Evolutionary conservation across 2,113 vertebrate genomes (phyloP).

Genomic region (Nicator chloris): DNA sequence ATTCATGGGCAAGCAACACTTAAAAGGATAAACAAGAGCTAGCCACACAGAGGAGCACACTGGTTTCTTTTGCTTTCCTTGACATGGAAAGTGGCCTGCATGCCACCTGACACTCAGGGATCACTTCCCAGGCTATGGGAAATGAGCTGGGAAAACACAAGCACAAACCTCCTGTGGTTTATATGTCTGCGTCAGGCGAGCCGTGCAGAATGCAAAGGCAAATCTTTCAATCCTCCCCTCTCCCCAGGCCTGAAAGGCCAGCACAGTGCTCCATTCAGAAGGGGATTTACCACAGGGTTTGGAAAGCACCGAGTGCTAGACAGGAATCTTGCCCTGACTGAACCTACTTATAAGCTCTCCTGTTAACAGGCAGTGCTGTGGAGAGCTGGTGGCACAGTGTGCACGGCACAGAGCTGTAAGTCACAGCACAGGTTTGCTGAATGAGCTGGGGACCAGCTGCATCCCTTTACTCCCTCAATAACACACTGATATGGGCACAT

Average conservation of each 20-base stretch:
- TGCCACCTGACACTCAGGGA: slow-evolving; percentile 49
- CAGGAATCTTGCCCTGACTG: slow-evolving; percentile 50
- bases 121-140: slow-evolving; percentile 58
- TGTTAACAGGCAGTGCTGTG: neutral
- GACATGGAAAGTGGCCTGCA: slow-evolving; percentile 4
- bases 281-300: slow-evolving; percentile 52
- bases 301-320: slow-evolving; percentile 36
- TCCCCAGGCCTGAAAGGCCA: slow-evolving; percentile 45
- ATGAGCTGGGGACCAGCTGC: slow-evolving; percentile 65
- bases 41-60: neutral
- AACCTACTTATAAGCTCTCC: slow-evolving; percentile 19
- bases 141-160: slow-evolving; percentile 62
- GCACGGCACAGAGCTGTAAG: slow-evolving; percentile 25
- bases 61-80: slow-evolving; percentile 24
- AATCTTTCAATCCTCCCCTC: slow-evolving; percentile 43
- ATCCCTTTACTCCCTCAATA: slow-evolving; percentile 64
- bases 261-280: slow-evolving; percentile 61
- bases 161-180: slow-evolving; percentile 60
- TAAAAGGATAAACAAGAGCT: neutral
- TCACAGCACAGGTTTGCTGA: slow-evolving; percentile 50
- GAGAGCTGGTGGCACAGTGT: neutral
- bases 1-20: neutral
- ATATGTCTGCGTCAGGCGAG: slow-evolving; percentile 38
- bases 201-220: slow-evolving; percentile 52
- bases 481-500: slow-evolving; percentile 50